Percentiles rank a stretch among this genome's conserved stretches.
Evolutionary conservation across 2,113 vertebrate species (phyloP).

Genomic region (Python bivittatus): DNA sequence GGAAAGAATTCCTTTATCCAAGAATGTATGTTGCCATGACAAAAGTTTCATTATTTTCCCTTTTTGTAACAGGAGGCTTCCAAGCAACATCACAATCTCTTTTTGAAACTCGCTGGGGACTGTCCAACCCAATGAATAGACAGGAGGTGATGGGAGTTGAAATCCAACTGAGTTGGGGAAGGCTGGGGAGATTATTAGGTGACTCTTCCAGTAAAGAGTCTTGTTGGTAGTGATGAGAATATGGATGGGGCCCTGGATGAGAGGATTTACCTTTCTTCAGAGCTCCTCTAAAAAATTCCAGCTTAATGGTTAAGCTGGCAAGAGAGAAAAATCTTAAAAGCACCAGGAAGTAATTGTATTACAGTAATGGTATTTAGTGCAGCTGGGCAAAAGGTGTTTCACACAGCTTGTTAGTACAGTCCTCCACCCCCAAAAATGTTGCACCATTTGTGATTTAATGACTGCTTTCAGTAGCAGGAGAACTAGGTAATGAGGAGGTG

Average conservation of each 20-base stretch:
- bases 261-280: neutral
- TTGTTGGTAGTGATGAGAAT: neutral
- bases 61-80: neutral
- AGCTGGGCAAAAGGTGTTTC: neutral
- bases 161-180: neutral
- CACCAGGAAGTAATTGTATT: neutral
- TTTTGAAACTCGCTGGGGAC: neutral
- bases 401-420: neutral
- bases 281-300: neutral
- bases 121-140: neutral
- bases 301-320: neutral
- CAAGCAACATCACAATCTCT: neutral
- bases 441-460: neutral
- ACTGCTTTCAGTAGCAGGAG: neutral
- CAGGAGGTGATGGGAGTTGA: neutral
- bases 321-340: neutral
- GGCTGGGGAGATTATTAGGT: neutral
- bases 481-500: neutral
- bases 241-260: neutral
- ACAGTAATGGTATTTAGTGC: neutral
- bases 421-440: neutral
- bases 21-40: neutral
- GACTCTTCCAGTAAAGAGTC: neutral
- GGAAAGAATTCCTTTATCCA: neutral
- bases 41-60: neutral